Evolutionary conservation across 2,888 invertebrate species (phyloP), one percentile per base, ranked within the genome.

Genomic region (Teinopalpus imperialis): DNA sequence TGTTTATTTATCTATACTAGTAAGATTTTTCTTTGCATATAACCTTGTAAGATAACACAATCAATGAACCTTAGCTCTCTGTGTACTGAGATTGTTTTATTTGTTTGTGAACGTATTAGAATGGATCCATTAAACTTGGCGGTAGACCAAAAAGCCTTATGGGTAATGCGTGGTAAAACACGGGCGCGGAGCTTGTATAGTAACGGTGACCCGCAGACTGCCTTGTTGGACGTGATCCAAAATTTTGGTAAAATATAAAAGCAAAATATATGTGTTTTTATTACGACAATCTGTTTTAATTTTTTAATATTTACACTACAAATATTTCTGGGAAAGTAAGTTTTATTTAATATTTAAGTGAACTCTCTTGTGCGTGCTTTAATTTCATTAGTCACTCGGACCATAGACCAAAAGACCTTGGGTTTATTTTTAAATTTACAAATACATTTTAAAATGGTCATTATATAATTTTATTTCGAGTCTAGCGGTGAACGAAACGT

Each of bases 241-340:
- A 66, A 69, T 75, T 80, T 83, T 80, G 81, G 80, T 82, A 81
- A 76, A 76, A 72, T 74, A 81, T 76, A 76, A 80, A 86, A 81
- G 79, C 78, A 78, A 82, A 85, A 82, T 86, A 87, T 86, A 86
- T 85, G 86, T 86, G 86, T 86, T 87, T 87, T 85, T 86, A 85
- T 87, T 86, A 86, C 73, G 76, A 81, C 56, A 43, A 35, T 24
- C 52, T 75, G 69, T 83, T 86, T 83, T 63, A 79, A 80, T 81
- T 69, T 4, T 16, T n/a, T n/a, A n/a, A n/a, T n/a, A n/a, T n/a
- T n/a, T n/a, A n/a, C n/a, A n/a, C n/a, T n/a, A n/a, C n/a, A n/a
- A n/a, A n/a, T n/a, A n/a, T n/a, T n/a, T n/a, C n/a, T n/a, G n/a
- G n/a, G n/a, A n/a, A n/a, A n/a, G n/a, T n/a, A n/a, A n/a, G n/a